Percentiles rank a stretch among this genome's conserved stretches.
phyloP scores from a whole-genome alignment of 2,888 invertebrate genomes.

The Lepeophtheirus nordmannii region DNA sequence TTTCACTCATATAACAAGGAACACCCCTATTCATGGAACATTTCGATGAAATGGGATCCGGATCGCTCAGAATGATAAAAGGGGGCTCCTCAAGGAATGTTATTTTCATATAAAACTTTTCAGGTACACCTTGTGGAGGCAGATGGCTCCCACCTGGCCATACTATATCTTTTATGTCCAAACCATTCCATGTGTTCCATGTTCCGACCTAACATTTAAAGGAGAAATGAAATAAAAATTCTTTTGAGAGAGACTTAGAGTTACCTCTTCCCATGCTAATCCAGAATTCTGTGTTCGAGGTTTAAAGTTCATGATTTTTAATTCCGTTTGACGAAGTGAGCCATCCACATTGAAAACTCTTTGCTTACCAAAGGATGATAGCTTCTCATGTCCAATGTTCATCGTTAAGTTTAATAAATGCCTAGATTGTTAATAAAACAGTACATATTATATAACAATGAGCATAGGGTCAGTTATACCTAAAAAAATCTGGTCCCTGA shows the following conservation, averaged over 20 bases:
- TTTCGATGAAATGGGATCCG: slow-evolving; percentile 47
- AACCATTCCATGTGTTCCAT: slow-evolving; percentile 72
- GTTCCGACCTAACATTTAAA: slow-evolving; percentile 55
- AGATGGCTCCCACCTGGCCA: slow-evolving; percentile 94
- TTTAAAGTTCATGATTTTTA: slow-evolving; percentile 83
- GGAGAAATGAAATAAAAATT: too few species aligned
- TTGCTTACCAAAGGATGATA: slow-evolving; percentile 47
- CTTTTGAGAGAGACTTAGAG: too few species aligned
- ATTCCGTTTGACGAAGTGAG: slow-evolving; percentile 66
- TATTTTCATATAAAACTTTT: slow-evolving; percentile 29
- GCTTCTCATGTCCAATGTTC: slow-evolving; percentile 50
- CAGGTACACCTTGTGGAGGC: slow-evolving; percentile 58
- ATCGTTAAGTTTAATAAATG: slow-evolving; percentile 73
- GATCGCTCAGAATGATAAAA: slow-evolving; percentile 82
- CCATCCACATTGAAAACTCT: slow-evolving; percentile 83
- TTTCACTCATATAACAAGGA: slow-evolving; percentile 52
- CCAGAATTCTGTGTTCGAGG: slow-evolving; percentile 39
- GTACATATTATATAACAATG: too few species aligned
- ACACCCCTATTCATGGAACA: slow-evolving; percentile 79
- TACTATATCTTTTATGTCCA: slow-evolving; percentile 85
- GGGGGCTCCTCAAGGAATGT: slow-evolving; percentile 89
- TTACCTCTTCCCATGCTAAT: slow-evolving; percentile 33
- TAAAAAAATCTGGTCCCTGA: slow-evolving; percentile 14
- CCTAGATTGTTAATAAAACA: too few species aligned
- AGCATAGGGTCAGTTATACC: too few species aligned